Evolutionary conservation across 2,797 vertebrate genomes (phyloP).

Genomic region (Calcarius lapponicus): DNA sequence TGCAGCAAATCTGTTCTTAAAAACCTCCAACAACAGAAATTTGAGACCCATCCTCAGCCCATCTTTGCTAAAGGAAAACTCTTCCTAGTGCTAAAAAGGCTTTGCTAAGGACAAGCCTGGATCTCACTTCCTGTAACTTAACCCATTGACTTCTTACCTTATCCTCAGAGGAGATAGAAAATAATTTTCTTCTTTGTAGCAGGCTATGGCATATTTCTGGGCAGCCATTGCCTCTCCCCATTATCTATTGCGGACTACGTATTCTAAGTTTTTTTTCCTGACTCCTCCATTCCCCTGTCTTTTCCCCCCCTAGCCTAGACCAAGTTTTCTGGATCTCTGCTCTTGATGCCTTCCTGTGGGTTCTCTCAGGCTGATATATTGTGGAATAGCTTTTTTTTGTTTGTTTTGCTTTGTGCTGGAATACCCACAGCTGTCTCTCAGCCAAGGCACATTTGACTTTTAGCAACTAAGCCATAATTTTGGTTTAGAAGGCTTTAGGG

Average conservation of each 20-base stretch:
- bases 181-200: neutral
- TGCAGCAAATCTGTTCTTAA: slow-evolving; percentile 21
- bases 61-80: neutral
- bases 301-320: neutral
- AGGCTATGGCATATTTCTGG: neutral
- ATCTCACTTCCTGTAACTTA: neutral
- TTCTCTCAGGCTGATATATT: neutral
- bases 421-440: neutral
- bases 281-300: too few relatives aligned
- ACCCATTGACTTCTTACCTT: neutral
- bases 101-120: neutral
- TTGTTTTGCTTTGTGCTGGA: neutral
- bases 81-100: neutral
- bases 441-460: slow-evolving; percentile 22
- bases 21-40: slow-evolving; percentile 1
- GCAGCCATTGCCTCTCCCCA: neutral
- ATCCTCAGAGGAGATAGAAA: neutral
- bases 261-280: neutral
- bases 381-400: neutral
- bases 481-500: slow-evolving; percentile 44
- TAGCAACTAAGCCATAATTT: slow-evolving; percentile 23
- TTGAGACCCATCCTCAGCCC: slow-evolving; percentile 17
- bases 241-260: neutral
- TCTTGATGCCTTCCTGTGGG: neutral
- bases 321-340: neutral